Evolutionary conservation across 2,888 invertebrate genomes (phyloP).

Genomic region (Hypomecis punctinalis): DNA sequence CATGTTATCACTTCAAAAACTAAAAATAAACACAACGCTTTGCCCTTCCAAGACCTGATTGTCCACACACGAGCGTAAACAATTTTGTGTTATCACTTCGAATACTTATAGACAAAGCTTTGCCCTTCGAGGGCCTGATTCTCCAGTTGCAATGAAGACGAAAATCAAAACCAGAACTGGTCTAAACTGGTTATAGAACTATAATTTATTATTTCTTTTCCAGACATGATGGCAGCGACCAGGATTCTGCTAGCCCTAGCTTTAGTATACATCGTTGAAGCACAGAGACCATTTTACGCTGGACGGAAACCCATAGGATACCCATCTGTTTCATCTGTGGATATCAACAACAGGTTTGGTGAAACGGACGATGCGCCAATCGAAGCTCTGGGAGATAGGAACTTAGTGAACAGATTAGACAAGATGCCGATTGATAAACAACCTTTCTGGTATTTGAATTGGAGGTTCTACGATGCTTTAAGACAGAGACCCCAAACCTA

Average conservation of each 20-base stretch:
- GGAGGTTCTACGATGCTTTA: slow-evolving; percentile 85
- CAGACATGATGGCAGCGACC: slow-evolving; percentile 58
- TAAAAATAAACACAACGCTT: slow-evolving; percentile 9
- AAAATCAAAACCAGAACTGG: slow-evolving; percentile 18
- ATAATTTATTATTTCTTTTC: slow-evolving; percentile 43
- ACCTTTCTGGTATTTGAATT: slow-evolving; percentile 89
- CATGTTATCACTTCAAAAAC: neutral
- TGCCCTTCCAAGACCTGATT: slow-evolving; percentile 13
- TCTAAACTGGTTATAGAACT: slow-evolving; percentile 14
- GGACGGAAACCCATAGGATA: slow-evolving; percentile 85
- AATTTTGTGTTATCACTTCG: neutral
- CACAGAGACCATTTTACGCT: slow-evolving; percentile 88
- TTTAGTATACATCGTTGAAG: slow-evolving; percentile 56
- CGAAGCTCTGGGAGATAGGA: slow-evolving; percentile 85
- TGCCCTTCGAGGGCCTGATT: slow-evolving; percentile 14
- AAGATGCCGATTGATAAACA: slow-evolving; percentile 85
- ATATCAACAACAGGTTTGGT: slow-evolving; percentile 81
- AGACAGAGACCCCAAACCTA: slow-evolving; percentile 70
- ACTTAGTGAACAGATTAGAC: slow-evolving; percentile 83
- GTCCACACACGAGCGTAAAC: neutral
- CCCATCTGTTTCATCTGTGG: slow-evolving; percentile 77
- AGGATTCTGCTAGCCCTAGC: slow-evolving; percentile 56
- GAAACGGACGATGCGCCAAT: slow-evolving; percentile 78
- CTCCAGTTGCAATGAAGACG: slow-evolving; percentile 8
- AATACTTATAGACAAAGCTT: slow-evolving; percentile 5